Evolutionary conservation across 2,888 invertebrate species (phyloP), one percentile per base, ranked within the genome.

Genomic region (Argyra leucocephala): DNA sequence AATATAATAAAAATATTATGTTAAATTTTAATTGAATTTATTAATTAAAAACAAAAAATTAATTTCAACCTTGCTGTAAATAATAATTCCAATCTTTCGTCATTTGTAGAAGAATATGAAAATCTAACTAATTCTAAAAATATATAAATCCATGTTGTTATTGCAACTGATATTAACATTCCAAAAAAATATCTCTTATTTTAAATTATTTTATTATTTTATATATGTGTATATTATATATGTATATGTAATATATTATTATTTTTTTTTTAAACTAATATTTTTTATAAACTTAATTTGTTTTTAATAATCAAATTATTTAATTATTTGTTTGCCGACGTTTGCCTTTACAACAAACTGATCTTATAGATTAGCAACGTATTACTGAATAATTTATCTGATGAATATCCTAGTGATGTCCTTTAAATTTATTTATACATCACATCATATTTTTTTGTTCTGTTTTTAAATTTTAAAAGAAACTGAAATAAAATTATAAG

Each of bases 21-120:
- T n/a, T n/a, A n/a, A n/a, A n/a, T n/a, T n/a, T n/a, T n/a, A n/a
- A n/a, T n/a, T n/a, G n/a, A n/a, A n/a, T n/a, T n/a, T n/a, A n/a
- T n/a, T n/a, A n/a, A n/a, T n/a, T n/a, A n/a, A n/a, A n/a, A n/a
- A n/a, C n/a, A n/a, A n/a, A n/a, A n/a, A n/a, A 22, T 60, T 57
- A 61, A 21, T 15, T 21, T 22, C 65, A 73, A 82, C 82, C 82
- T 79, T 70, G 81, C 78, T 58, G 76, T 76, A 67, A 82, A 82
- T 37, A 82, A 73, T 64, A 80, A 69, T 69, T 82, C 82, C 65
- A 82, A 72, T n/a, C 81, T 80, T 67, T 81, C 81, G 63, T 80
- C 79, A 18, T 12, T 59, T 48, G 48, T 48, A 5, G 18, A 15
- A 18, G 48, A 48, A 48, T 48, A 48, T 48, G 48, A 48, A 3